phyloP scores from a whole-genome alignment of 2,888 invertebrate genomes.

The Drosophila fungiperda region DNA sequence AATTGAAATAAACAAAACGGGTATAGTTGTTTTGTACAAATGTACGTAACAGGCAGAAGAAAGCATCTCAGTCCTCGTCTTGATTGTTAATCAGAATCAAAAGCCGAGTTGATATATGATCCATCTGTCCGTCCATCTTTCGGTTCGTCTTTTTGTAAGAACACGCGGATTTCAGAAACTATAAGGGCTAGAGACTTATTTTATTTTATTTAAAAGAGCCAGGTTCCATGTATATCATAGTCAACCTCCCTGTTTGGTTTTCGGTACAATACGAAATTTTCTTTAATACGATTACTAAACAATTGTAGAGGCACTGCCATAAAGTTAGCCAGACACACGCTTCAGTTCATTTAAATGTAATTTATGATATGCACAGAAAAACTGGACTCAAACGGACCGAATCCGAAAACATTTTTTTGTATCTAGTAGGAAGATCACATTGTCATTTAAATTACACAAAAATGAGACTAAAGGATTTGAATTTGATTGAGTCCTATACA shows the following conservation, averaged over 20 bases:
- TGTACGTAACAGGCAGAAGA: background rate
- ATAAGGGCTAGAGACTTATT: too few relatives aligned
- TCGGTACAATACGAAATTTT: background rate
- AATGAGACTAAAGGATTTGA: background rate
- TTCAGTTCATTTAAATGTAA: slow-evolving; percentile 70
- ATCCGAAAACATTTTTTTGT: background rate
- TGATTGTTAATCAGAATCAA: background rate
- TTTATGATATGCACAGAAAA: slow-evolving; percentile 52
- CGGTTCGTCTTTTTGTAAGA: background rate
- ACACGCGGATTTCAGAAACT: too few relatives aligned
- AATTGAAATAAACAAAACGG: background rate
- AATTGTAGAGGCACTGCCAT: slow-evolving; percentile 49
- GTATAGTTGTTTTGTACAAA: background rate
- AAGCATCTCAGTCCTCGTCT: background rate
- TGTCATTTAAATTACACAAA: slow-evolving; percentile 33
- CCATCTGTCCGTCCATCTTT: too few relatives aligned
- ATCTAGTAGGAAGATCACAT: slow-evolving; percentile 9
- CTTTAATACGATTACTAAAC: slow-evolving; percentile 65
- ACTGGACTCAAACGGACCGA: slow-evolving; percentile 16
- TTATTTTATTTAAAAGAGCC: background rate
- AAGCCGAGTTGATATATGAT: background rate
- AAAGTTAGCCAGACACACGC: slow-evolving; percentile 53
- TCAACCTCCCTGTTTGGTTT: background rate
- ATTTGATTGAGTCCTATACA: background rate
- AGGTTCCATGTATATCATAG: background rate